Conservation (phyloP, 2,888 invertebrate genomes). For the Stegana nigrithorax region DNA sequence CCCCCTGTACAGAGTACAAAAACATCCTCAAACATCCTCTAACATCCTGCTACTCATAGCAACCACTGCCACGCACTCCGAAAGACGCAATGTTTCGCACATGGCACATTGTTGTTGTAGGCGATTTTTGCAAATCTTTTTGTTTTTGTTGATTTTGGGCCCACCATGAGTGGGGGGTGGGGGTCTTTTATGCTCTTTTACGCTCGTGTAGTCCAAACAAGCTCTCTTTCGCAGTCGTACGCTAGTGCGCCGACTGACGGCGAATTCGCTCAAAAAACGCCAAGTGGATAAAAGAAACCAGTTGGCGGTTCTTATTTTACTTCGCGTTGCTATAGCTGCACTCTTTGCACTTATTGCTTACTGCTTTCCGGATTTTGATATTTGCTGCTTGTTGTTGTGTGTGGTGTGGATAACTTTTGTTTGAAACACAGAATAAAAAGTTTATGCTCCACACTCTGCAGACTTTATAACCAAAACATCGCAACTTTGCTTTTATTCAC, state of each 20-base stretch:
- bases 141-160: not conserved
- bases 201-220: not conserved
- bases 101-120: not conserved
- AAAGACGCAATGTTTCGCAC: not conserved
- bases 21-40: no score
- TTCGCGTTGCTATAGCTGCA: conserved; percentile 12
- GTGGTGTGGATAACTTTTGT: conserved; percentile 52
- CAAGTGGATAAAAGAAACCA: conserved; percentile 44
- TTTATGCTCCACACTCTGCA: no score
- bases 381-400: conserved; percentile 21
- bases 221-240: conserved; percentile 1
- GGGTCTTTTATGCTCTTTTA: not conserved
- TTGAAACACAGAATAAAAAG: no score
- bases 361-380: conserved; percentile 42
- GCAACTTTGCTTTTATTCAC: no score
- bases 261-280: conserved; percentile 62
- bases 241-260: conserved; percentile 34
- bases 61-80: not conserved
- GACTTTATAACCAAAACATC: no score
- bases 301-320: conserved; percentile 31
- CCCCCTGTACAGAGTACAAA: no score
- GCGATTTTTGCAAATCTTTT: not conserved
- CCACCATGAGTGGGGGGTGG: no score
- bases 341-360: conserved; percentile 27
- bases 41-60: not conserved